Percentiles rank a stretch among this genome's conserved stretches.
Conservation (phyloP, 2,113 vertebrate species). For the Microcebus jonahi region DNA sequence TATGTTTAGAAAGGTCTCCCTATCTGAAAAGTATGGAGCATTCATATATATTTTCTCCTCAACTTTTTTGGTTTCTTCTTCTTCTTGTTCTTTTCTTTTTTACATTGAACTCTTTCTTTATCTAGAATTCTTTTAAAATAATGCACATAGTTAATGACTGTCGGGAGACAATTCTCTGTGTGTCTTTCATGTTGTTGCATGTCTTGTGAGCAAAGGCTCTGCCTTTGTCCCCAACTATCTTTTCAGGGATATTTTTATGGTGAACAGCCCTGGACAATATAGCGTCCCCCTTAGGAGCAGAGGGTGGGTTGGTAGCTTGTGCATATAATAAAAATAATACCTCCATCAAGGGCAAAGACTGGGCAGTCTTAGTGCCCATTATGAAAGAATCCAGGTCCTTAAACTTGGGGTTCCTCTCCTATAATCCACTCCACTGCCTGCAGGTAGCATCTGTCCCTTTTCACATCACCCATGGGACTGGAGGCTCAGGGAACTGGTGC, state of each 20-base stretch:
- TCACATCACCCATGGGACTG: not conserved
- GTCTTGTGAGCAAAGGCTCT: not conserved
- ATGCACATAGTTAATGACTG: not conserved
- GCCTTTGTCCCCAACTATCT: not conserved
- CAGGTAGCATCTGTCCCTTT: not conserved
- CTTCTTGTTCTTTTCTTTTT: not conserved
- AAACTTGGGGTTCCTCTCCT: not conserved
- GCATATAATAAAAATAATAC: not conserved
- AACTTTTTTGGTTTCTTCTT: not conserved
- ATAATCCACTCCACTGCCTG: not conserved
- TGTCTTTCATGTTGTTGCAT: not conserved
- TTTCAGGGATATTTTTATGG: not conserved
- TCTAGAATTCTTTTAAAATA: constrained; percentile 2
- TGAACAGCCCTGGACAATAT: not conserved
- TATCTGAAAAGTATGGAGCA: not conserved
- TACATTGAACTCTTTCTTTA: not conserved
- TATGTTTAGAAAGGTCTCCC: not conserved
- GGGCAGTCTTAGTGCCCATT: not conserved
- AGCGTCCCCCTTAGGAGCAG: not conserved
- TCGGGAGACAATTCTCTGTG: not conserved
- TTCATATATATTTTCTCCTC: not conserved
- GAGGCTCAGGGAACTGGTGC: not conserved
- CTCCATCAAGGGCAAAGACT: not conserved
- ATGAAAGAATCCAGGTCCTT: not conserved
- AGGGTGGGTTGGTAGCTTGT: not conserved